Percentiles rank a stretch among this genome's conserved stretches.
Conservation (phyloP, 2,113 vertebrate species). For the Crypturellus undulatus region DNA sequence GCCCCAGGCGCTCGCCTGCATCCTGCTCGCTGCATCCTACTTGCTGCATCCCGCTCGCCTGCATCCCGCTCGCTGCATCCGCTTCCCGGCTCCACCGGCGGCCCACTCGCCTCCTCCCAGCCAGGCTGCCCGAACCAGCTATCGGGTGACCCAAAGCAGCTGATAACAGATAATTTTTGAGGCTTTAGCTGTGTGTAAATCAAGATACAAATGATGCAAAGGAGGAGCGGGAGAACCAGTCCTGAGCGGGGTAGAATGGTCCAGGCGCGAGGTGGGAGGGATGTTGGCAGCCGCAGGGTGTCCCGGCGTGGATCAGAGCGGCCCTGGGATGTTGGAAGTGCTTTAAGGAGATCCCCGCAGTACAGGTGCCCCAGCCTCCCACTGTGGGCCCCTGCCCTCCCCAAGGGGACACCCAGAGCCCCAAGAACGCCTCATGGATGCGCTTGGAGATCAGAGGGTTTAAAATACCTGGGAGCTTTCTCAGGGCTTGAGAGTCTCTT, state of each 20-base stretch:
- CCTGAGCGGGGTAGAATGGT: neutral
- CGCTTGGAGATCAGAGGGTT: neutral
- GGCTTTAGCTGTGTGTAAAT: neutral
- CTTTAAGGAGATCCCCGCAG: slow-evolving; percentile 20
- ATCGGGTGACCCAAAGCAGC: neutral
- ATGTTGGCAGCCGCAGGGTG: neutral
- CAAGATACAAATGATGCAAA: neutral
- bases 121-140: neutral
- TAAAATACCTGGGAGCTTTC: neutral
- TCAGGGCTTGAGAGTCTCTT: neutral
- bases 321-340: slow-evolving; percentile 21
- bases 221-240: neutral
- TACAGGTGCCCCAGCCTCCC: neutral
- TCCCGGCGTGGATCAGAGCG: neutral
- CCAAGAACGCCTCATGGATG: neutral
- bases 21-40: neutral
- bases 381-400: neutral
- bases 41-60: too few species aligned
- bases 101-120: neutral
- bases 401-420: neutral
- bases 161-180: neutral
- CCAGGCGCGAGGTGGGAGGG: neutral
- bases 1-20: neutral
- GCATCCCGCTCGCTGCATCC: too few species aligned
- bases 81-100: neutral